Percentiles rank a stretch among this genome's conserved stretches.
Conservation (phyloP, 2,113 vertebrate species). For the Clarias gariepinus region DNA sequence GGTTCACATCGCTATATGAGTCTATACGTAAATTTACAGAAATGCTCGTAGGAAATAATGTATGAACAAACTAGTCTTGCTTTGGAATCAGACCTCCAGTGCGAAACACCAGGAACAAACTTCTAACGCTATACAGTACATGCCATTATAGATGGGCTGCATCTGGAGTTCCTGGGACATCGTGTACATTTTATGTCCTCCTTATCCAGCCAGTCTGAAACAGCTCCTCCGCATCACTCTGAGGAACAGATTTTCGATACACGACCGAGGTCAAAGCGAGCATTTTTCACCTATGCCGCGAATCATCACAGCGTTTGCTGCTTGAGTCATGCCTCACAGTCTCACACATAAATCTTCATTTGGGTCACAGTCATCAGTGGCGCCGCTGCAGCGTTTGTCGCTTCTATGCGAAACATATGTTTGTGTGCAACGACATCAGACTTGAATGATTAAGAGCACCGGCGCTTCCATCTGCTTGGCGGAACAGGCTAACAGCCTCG, state of each 20-base stretch:
- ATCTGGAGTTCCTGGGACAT: neutral
- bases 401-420: slow-evolving; percentile 65
- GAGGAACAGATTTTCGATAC: neutral
- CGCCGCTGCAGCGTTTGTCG: slow-evolving; percentile 38
- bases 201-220: neutral
- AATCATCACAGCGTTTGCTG: slow-evolving; percentile 6
- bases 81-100: neutral
- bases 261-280: neutral
- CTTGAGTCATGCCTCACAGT: neutral
- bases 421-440: slow-evolving; percentile 68
- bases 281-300: neutral
- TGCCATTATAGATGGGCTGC: neutral
- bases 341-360: slow-evolving; percentile 29
- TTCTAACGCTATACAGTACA: no score
- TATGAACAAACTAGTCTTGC: neutral
- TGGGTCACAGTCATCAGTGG: slow-evolving; percentile 23
- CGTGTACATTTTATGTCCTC: neutral
- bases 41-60: neutral
- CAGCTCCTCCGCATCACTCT: neutral
- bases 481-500: slow-evolving; percentile 64
- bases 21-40: neutral
- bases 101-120: neutral
- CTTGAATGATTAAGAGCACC: slow-evolving; percentile 69
- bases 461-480: slow-evolving; percentile 62
- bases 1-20: neutral